Evolutionary conservation across 1,140 invertebrate species (phyloP).

Genomic region (Drosophila nigrodunni): DNA sequence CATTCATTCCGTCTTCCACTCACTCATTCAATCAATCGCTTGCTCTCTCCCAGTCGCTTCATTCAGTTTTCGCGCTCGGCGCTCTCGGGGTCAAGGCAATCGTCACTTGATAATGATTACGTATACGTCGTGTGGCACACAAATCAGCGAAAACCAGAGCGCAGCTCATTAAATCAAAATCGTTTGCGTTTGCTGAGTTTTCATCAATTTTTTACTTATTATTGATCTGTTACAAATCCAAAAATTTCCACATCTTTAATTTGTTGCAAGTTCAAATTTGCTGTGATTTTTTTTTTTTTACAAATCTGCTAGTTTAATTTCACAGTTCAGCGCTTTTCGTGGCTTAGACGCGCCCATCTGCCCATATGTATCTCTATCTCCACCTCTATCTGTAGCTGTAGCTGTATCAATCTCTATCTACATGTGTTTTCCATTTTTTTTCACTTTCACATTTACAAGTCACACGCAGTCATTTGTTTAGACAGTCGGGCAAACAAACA

Average conservation of each 20-base stretch:
- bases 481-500: conserved; percentile 15
- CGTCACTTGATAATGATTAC: conserved; percentile 69
- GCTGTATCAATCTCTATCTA: conserved; percentile 10
- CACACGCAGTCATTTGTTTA: conserved; percentile 41
- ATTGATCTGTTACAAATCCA: conserved; percentile 9
- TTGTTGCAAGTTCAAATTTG: background rate
- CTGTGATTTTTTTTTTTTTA: conserved; percentile 13
- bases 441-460: conserved; percentile 57
- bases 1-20: background rate
- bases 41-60: conserved; percentile 24
- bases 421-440: background rate
- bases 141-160: background rate
- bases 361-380: conserved; percentile 35
- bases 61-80: conserved; percentile 44
- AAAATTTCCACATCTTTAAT: conserved; percentile 2
- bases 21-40: conserved; percentile 45
- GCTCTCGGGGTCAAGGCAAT: conserved; percentile 70
- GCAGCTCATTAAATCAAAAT: conserved; percentile 48
- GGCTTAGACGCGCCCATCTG: conserved; percentile 72
- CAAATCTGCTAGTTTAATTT: conserved; percentile 68
- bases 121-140: conserved; percentile 46
- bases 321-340: conserved; percentile 75
- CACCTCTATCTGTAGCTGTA: background rate
- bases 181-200: background rate
- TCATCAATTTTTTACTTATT: conserved; percentile 2